phyloP scores from a whole-genome alignment of 2,113 vertebrate genomes.

The Podarcis raffonei region DNA sequence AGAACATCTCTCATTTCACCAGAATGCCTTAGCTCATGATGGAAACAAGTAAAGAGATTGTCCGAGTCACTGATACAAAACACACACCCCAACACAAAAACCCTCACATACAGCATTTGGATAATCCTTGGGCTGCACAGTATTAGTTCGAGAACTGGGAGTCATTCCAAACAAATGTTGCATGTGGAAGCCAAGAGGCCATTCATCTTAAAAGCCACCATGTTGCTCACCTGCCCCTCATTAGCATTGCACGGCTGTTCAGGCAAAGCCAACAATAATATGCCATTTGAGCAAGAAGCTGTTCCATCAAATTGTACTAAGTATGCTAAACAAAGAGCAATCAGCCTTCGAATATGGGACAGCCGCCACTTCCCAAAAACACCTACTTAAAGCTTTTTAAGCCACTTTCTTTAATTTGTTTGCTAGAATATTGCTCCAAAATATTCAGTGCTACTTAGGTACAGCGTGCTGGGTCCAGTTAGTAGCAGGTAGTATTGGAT shows the following conservation, averaged over 20 bases:
- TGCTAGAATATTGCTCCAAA: slow-evolving; percentile 1
- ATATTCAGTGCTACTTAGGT: slow-evolving; percentile 23
- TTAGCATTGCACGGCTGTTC: background rate
- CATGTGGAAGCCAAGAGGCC: slow-evolving; percentile 41
- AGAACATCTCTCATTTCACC: slow-evolving; percentile 38
- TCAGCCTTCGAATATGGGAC: background rate
- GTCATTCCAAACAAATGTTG: slow-evolving; percentile 52
- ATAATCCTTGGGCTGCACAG: slow-evolving; percentile 31
- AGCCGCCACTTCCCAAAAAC: background rate
- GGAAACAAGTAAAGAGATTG: slow-evolving; percentile 44
- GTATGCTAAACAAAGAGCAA: slow-evolving; percentile 14
- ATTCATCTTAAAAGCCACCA: slow-evolving; percentile 41
- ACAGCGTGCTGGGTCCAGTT: background rate
- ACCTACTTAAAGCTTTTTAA: background rate
- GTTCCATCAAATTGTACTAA: slow-evolving; percentile 28
- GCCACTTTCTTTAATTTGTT: background rate
- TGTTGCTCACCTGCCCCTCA: slow-evolving; percentile 35
- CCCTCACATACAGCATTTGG: slow-evolving; percentile 38
- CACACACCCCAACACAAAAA: slow-evolving; percentile 24
- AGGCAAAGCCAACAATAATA: slow-evolving; percentile 34
- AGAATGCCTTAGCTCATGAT: slow-evolving; percentile 33
- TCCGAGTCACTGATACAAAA: slow-evolving; percentile 49
- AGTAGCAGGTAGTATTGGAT: slow-evolving; percentile 35
- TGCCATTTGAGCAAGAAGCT: slow-evolving; percentile 18
- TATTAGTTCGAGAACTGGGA: slow-evolving; percentile 44